Evolutionary conservation across 2,113 vertebrate genomes (phyloP), one percentile per base, ranked within the genome.

Genomic region (Scalopus aquaticus): DNA sequence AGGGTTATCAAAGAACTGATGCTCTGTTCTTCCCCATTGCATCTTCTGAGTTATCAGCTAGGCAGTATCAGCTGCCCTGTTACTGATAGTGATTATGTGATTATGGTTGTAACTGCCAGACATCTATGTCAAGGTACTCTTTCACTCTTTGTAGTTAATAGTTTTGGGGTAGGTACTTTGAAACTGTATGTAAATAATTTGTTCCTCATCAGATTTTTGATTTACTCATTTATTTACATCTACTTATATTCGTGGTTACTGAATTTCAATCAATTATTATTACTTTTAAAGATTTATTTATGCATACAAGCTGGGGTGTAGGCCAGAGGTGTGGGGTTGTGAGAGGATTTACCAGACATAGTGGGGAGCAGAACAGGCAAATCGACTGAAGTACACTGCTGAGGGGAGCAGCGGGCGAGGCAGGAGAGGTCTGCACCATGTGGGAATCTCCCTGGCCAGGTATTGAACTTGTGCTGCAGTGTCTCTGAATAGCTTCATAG

Each of bases 151-250:
- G 54, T 85, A 95, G 80, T 80, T 65, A 67, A 42, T 85, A 74
- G 60, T 87, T 88, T 62, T 17, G 10, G 28, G 15, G 3, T 69
- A 62, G 24, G 15, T 94, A 32, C 24, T 92, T 96, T 90, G 72
- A 95, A 93, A 81, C 72, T 24, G 12, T 93, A 58, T 77, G 44
- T 77, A 90, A 91, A 79, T 64, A 89, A 73, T 92, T 95, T 96
- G 35, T 87, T 94, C 9, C 6, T 94, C 35, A 3, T 85, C 8
- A 67, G 5, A 54, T 74, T 95, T 92, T 92, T 32, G 77, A 65
- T 39, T 87, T 69, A 65, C 19, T 74, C 10, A 80, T 69, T 76
- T 74, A 56, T 79, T 93, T 86, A 74, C 5, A 82, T 67, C 37
- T 77, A 17, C 19, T 2, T 73, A 35, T 22, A 69, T 5, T 85